Conservation (phyloP, 2,113 vertebrate genomes). For the Hippoglossus stenolepis region DNA sequence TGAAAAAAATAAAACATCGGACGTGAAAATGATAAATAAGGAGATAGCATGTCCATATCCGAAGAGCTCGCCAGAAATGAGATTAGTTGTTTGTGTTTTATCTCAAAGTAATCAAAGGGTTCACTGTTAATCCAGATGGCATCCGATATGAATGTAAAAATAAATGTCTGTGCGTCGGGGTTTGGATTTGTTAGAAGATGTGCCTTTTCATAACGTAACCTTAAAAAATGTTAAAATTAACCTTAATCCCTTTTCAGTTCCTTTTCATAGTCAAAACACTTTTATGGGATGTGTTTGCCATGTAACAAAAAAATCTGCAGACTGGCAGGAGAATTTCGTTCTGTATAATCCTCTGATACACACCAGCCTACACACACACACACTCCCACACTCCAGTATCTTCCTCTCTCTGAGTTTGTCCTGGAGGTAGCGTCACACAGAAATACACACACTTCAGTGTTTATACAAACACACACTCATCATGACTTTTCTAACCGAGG, state of each 20-base stretch:
- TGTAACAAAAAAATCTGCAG: slow-evolving; percentile 23
- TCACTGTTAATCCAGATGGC: slow-evolving; percentile 19
- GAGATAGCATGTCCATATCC: neutral
- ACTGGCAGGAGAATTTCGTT: neutral
- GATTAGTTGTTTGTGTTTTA: slow-evolving; percentile 1
- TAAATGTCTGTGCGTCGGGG: neutral
- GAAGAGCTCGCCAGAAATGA: neutral
- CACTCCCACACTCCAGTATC: slow-evolving; percentile 15
- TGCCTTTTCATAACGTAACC: slow-evolving; percentile 17
- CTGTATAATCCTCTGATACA: slow-evolving; percentile 26
- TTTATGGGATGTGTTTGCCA: neutral
- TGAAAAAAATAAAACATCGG: neutral
- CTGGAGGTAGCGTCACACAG: slow-evolving; percentile 22
- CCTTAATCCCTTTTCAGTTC: slow-evolving; percentile 26
- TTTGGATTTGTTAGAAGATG: slow-evolving; percentile 5
- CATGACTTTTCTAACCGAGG: slow-evolving; percentile 17
- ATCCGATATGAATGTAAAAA: slow-evolving; percentile 3
- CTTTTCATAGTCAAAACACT: slow-evolving; percentile 27
- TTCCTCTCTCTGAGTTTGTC: slow-evolving; percentile 17
- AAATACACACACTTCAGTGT: slow-evolving; percentile 7
- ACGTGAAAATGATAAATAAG: neutral
- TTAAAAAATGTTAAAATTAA: slow-evolving; percentile 31
- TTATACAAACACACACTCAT: neutral
- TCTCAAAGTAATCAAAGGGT: neutral
- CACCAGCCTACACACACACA: slow-evolving; percentile 10